A percentile compares a stretch with the other conserved stretches of the same genome.
Conservation (phyloP, 2,113 vertebrate genomes). For the Gadus chalcogrammus region DNA sequence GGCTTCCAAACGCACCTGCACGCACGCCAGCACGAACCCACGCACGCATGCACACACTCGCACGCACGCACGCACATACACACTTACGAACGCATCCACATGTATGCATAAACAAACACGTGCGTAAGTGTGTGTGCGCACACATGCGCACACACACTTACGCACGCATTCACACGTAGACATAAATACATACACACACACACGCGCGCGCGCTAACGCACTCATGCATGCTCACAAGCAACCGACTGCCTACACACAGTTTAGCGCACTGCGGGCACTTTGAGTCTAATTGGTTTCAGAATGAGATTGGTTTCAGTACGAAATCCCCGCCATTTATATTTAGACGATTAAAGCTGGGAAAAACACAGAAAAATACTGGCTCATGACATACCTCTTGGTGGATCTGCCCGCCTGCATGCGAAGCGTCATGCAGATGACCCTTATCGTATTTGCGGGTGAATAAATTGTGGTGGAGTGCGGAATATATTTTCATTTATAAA, state of each 20-base stretch:
- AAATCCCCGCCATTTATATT: constrained; percentile 43
- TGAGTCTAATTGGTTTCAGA: constrained; percentile 27
- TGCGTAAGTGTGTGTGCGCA: too few relatives aligned
- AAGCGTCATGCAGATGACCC: constrained; percentile 62
- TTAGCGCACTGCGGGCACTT: not conserved
- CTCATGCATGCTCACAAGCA: constrained; percentile 20
- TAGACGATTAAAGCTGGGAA: constrained; percentile 31
- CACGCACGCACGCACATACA: constrained; percentile 2
- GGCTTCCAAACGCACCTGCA: too few relatives aligned
- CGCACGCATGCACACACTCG: not conserved
- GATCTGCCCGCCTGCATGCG: constrained; percentile 47
- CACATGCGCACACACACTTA: constrained; percentile 2
- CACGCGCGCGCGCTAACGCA: not conserved
- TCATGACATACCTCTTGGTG: constrained; percentile 33
- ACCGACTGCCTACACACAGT: not conserved
- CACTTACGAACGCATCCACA: constrained; percentile 6
- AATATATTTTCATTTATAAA: constrained; percentile 65
- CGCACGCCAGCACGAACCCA: not conserved
- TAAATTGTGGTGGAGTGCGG: constrained; percentile 42
- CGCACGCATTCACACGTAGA: constrained; percentile 11
- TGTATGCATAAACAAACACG: constrained; percentile 5
- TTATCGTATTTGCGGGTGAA: constrained; percentile 66
- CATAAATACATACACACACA: not conserved
- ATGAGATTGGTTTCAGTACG: constrained; percentile 26
- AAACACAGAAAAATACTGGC: constrained; percentile 31